Conservation (phyloP, 2,797 vertebrate species). For the Myotis daubentonii region DNA sequence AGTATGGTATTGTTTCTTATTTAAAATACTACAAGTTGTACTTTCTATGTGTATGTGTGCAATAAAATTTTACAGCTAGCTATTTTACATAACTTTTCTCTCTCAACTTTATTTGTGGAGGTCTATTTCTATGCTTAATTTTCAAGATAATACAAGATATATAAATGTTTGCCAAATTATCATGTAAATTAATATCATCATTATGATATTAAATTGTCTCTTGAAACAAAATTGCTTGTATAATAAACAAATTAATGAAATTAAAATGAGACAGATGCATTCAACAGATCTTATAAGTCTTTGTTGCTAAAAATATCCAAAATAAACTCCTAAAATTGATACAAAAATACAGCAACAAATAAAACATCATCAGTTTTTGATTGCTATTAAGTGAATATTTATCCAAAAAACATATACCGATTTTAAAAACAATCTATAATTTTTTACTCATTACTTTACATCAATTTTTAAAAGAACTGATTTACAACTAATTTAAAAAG, state of each 20-base stretch:
- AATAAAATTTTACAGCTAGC: conserved; percentile 26
- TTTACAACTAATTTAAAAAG: conserved; percentile 24
- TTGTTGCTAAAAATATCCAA: conserved; percentile 70
- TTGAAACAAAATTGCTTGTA: conserved; percentile 49
- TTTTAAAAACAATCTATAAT: not conserved
- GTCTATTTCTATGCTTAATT: conserved; percentile 35
- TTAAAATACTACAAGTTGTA: not conserved
- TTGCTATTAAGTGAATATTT: conserved; percentile 41
- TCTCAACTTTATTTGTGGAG: conserved; percentile 9
- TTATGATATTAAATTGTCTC: conserved; percentile 59
- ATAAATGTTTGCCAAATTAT: conserved; percentile 60
- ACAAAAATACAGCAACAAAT: conserved; percentile 8
- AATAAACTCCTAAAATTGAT: conserved; percentile 41
- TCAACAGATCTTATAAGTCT: conserved; percentile 61
- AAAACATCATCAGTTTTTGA: conserved; percentile 31
- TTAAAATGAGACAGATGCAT: conserved; percentile 57
- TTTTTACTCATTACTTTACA: not conserved
- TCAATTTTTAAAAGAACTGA: not conserved
- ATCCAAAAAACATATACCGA: not conserved
- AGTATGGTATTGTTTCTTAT: not conserved
- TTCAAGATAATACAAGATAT: conserved; percentile 60
- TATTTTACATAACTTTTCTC: not conserved
- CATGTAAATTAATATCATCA: conserved; percentile 53
- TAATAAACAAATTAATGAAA: conserved; percentile 57
- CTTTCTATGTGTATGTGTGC: not conserved